Evolutionary conservation across 2,797 vertebrate species (phyloP).

Genomic region (Macroramphosus scolopax): DNA sequence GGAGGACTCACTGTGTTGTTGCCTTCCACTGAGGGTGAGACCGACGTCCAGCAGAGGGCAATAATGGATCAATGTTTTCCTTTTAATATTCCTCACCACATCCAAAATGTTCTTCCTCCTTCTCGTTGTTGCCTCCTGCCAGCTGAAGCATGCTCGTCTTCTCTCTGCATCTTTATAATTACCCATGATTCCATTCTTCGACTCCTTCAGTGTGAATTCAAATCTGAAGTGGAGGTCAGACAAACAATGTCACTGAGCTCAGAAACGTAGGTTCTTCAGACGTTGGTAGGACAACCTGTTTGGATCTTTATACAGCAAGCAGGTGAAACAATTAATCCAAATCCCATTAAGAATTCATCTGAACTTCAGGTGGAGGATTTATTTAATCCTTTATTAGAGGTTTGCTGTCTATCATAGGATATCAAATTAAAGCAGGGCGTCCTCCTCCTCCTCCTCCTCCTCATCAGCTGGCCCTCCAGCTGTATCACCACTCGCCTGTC

Average conservation of each 20-base stretch:
- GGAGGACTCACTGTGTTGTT: no score
- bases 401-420: no score
- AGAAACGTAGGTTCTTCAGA: not conserved
- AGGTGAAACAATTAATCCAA: conserved; percentile 7
- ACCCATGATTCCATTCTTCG: not conserved
- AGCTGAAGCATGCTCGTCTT: not conserved
- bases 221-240: conserved; percentile 9
- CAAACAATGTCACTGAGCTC: not conserved
- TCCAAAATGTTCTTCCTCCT: not conserved
- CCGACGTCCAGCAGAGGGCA: conserved; percentile 69
- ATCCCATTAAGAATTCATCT: conserved; percentile 8
- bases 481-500: no score
- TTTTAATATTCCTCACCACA: not conserved
- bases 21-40: conserved; percentile 1
- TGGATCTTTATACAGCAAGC: not conserved
- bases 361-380: conserved; percentile 20
- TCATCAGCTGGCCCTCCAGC: no score
- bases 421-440: no score
- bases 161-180: not conserved
- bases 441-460: no score
- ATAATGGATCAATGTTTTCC: conserved; percentile 37
- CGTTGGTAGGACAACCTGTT: not conserved
- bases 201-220: not conserved
- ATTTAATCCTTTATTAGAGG: no score
- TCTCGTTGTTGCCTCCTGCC: not conserved